Evolutionary conservation across 2,113 vertebrate genomes (phyloP), one percentile per base, ranked within the genome.

Genomic region (Sakesphorus luctuosus): DNA sequence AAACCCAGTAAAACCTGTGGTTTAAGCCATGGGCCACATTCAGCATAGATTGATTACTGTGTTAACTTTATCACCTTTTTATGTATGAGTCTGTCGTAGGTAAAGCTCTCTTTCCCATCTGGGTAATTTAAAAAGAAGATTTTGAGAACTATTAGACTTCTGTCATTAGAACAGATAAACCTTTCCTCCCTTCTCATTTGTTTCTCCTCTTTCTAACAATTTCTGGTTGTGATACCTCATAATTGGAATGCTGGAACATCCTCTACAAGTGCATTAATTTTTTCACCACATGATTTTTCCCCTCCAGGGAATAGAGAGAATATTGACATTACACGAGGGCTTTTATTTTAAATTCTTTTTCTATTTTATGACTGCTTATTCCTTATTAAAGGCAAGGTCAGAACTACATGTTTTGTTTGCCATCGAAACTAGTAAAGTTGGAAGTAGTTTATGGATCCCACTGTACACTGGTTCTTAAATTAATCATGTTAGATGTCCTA

Each of bases 61-160:
- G 19, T 23, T 86, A 35, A 62, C 5, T 75, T 78, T 23, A 14
- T 9, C 7, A 10, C 15, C 26, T 67, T 43, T 6, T 44, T 65
- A n/a, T 12, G 5, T 3, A 52, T 24, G 33, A 13, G 13, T 29
- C 0, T 63, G 25, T 38, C 9, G 6, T 24, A n/a, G 5, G 8
- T 29, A 68, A 68, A 72, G 3, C 11, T 61, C 19, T 56, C 10
- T 61, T 47, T 47, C 58, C 8, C 12, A 36, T 9, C 13, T 24
- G 4, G 19, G 1, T 74, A 74, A 12, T 36, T 17, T 1, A 0
- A n/a, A 68, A n/a, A 84, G 23, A 36, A 35, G 3, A 25, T 28
- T 43, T 24, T 35, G 13, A 19, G 16, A 82, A 26, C 6, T 59
- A 11, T 61, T 84, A 23, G 49, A 35, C 38, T 82, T 65, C 36